Percentiles rank a stretch among this genome's conserved stretches.
phyloP scores from a whole-genome alignment of 2,888 invertebrate species.

The Sialis fuliginosa region DNA sequence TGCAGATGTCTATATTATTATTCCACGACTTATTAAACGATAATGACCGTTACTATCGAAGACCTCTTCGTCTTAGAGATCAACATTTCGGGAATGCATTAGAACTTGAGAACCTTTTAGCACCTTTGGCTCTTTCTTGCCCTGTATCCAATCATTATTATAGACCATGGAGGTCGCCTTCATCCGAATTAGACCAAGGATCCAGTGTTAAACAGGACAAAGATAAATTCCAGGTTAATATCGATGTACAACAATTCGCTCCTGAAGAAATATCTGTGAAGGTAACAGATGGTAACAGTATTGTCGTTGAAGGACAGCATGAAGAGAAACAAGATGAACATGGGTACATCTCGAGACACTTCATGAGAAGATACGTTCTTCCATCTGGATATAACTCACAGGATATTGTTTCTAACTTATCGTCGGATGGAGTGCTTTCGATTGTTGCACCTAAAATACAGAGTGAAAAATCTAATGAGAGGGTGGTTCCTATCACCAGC shows the following conservation, averaged over 20 bases:
- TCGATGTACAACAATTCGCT: slow-evolving; percentile 43
- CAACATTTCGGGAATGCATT: slow-evolving; percentile 70
- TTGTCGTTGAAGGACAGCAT: slow-evolving; percentile 30
- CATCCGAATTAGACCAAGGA: slow-evolving; percentile 13
- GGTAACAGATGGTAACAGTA: slow-evolving; percentile 22
- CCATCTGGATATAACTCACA: slow-evolving; percentile 26
- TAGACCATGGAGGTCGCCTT: slow-evolving; percentile 43
- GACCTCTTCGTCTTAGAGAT: slow-evolving; percentile 59
- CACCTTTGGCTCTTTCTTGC: slow-evolving; percentile 20
- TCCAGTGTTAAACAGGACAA: slow-evolving; percentile 33
- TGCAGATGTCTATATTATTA: slow-evolving; percentile 58
- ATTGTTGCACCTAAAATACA: slow-evolving; percentile 27
- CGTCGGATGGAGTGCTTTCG: slow-evolving; percentile 28
- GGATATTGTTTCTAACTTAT: slow-evolving; percentile 25
- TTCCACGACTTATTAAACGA: slow-evolving; percentile 71
- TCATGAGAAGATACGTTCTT: slow-evolving; percentile 27
- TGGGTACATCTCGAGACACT: slow-evolving; percentile 29
- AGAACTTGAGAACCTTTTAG: slow-evolving; percentile 49
- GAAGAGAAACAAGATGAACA: slow-evolving; percentile 30
- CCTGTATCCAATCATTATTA: slow-evolving; percentile 30
- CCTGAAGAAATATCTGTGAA: slow-evolving; percentile 31
- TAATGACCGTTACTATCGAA: slow-evolving; percentile 38
- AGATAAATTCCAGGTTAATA: slow-evolving; percentile 44
- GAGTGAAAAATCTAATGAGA: background rate
- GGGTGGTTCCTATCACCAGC: slow-evolving; percentile 2